Conservation (phyloP, 1,140 invertebrate genomes). For the Panulirus ornatus region DNA sequence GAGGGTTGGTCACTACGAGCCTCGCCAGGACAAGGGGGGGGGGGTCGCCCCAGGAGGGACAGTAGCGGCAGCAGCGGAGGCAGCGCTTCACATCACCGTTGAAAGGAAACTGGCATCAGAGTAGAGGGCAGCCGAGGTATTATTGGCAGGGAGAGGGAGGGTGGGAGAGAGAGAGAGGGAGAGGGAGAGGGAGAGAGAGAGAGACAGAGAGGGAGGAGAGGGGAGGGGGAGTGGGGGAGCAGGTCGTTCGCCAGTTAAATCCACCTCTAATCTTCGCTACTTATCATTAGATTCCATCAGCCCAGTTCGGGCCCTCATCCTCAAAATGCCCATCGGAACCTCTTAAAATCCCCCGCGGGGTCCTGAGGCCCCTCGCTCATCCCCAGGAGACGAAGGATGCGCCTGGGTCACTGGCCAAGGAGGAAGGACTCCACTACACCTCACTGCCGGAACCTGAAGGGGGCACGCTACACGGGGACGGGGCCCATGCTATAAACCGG, state of each 20-base stretch:
- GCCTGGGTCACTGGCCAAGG: too few relatives aligned
- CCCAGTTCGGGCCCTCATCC: slow-evolving; percentile 33
- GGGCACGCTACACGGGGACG: not conserved
- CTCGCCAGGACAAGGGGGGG: too few relatives aligned
- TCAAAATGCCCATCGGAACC: slow-evolving; percentile 23
- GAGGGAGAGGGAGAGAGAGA: not conserved
- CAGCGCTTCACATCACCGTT: too few relatives aligned
- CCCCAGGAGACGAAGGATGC: too few relatives aligned
- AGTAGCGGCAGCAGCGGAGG: too few relatives aligned
- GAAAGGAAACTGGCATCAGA: not conserved
- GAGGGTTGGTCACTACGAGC: too few relatives aligned
- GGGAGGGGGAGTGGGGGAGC: not conserved
- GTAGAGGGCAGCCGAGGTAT: slow-evolving; percentile 3
- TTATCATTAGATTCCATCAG: slow-evolving; percentile 49
- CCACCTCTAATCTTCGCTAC: slow-evolving; percentile 40
- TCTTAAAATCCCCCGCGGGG: too few relatives aligned
- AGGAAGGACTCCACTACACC: too few relatives aligned
- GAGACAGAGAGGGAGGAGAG: not conserved
- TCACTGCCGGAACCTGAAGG: too few relatives aligned
- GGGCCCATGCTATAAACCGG: slow-evolving; percentile 36
- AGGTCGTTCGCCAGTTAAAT: not conserved
- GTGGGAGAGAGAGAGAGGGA: not conserved
- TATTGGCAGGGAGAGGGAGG: slow-evolving; percentile 6
- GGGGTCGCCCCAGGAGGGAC: too few relatives aligned
- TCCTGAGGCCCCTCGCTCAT: too few relatives aligned